A percentile compares a stretch with the other conserved stretches of the same genome.
phyloP scores from a whole-genome alignment of 2,888 invertebrate genomes.

The Mimas tiliae region DNA sequence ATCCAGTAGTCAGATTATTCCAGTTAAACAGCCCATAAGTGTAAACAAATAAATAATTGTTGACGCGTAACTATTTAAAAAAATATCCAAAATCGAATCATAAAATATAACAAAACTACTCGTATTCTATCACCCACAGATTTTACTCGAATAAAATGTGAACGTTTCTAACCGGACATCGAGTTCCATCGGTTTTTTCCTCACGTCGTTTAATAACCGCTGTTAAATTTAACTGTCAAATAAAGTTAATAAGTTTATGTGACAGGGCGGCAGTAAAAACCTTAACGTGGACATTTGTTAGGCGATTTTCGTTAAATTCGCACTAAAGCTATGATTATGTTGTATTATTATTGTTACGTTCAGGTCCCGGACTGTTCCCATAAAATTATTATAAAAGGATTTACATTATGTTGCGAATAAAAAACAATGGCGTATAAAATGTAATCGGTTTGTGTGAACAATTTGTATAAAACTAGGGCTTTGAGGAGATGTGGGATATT shows the following conservation, averaged over 20 bases:
- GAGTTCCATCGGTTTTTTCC: conserved; percentile 25
- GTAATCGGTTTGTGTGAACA: conserved; percentile 12
- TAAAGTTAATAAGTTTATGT: conserved; percentile 77
- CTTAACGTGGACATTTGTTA: conserved; percentile 58
- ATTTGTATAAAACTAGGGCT: background rate
- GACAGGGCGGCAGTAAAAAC: conserved; percentile 62
- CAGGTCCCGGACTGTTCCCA: conserved; percentile 31
- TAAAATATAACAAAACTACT: conserved; percentile 11
- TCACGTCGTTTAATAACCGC: conserved; percentile 28
- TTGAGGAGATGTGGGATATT: background rate
- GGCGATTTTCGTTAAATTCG: conserved; percentile 58
- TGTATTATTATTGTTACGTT: conserved; percentile 49
- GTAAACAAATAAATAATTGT: background rate
- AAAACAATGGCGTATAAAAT: conserved; percentile 15
- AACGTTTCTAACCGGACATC: conserved; percentile 16
- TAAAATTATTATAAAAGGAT: conserved; percentile 34
- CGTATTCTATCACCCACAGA: conserved; percentile 16
- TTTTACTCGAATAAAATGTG: background rate
- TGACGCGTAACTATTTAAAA: background rate
- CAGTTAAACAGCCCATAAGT: background rate
- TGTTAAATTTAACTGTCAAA: conserved; percentile 56
- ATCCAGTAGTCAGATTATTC: too few relatives aligned
- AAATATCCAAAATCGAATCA: background rate
- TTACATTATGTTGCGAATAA: conserved; percentile 22
- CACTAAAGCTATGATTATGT: conserved; percentile 57